A percentile compares a stretch with the other conserved stretches of the same genome.
Conservation (phyloP, 2,797 vertebrate genomes). For the Ispidina lecontei region DNA sequence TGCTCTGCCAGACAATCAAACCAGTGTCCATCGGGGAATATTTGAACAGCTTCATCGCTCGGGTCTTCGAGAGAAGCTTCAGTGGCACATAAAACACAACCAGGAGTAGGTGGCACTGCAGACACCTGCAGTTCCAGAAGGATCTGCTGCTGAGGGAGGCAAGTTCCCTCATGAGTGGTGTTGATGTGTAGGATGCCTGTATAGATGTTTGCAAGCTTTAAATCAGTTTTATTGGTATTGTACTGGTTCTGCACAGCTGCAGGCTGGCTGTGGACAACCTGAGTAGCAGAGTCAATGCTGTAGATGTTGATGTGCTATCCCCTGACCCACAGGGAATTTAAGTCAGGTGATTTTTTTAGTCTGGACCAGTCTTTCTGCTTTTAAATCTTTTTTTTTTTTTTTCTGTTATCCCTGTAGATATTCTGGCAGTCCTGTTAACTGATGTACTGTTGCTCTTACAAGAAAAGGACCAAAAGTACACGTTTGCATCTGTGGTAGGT, state of each 20-base stretch:
- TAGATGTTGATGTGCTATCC: background rate
- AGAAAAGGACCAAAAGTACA: conserved; percentile 95
- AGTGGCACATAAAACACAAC: background rate
- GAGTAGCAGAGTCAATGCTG: background rate
- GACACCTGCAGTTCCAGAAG: background rate
- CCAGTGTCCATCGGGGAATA: background rate
- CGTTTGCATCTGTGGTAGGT: conserved; percentile 92
- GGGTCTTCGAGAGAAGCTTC: background rate
- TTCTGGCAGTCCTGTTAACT: conserved; percentile 90
- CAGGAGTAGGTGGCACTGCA: background rate
- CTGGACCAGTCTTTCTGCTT: background rate
- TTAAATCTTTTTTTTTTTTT: background rate
- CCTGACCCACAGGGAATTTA: background rate
- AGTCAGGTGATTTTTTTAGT: background rate
- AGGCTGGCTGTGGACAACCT: background rate
- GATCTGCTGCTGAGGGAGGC: background rate
- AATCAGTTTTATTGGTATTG: background rate
- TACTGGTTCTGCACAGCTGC: background rate
- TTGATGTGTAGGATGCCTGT: background rate
- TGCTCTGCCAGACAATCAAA: conserved; percentile 32
- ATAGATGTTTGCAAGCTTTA: background rate
- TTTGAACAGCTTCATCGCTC: background rate
- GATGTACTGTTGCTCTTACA: conserved; percentile 93
- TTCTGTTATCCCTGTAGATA: conserved; percentile 78
- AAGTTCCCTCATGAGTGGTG: background rate